phyloP scores from a whole-genome alignment of 1,140 invertebrate species.

The Brachionus manjavacas region DNA sequence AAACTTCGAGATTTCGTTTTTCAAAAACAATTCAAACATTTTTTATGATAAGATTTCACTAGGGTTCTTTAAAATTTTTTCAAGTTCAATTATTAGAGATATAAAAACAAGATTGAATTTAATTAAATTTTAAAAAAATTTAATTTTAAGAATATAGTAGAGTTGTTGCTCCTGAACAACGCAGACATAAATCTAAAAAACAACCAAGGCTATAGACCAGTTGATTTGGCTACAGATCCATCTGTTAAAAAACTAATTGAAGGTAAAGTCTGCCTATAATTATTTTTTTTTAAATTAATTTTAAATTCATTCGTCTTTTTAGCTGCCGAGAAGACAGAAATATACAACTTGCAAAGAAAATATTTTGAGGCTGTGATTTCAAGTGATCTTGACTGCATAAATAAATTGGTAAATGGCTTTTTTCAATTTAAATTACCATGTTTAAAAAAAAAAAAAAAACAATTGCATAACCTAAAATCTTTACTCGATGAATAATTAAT shows the following conservation, averaged over 20 bases:
- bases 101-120: constrained; percentile 46
- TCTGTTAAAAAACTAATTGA: constrained; percentile 63
- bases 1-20: background rate
- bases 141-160: constrained; percentile 55
- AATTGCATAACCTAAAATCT: background rate
- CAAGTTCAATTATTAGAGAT: background rate
- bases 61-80: background rate
- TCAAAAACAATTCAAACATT: background rate
- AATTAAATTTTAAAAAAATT: background rate
- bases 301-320: constrained; percentile 43
- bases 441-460: too few species aligned
- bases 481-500: background rate
- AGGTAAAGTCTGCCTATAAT: constrained; percentile 48
- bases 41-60: background rate
- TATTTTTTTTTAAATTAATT: background rate
- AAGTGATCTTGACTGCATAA: constrained; percentile 61
- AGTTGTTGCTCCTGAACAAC: constrained; percentile 54
- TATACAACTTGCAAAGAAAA: constrained; percentile 57
- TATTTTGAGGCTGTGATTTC: constrained; percentile 64
- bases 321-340: constrained; percentile 63
- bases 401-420: constrained; percentile 59
- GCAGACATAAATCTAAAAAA: constrained; percentile 62
- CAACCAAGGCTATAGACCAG: constrained; percentile 63
- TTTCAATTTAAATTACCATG: background rate
- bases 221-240: constrained; percentile 60